A percentile compares a stretch with the other conserved stretches of the same genome.
Evolutionary conservation across 2,113 vertebrate genomes (phyloP).

Genomic region (Pterocles burchelli): DNA sequence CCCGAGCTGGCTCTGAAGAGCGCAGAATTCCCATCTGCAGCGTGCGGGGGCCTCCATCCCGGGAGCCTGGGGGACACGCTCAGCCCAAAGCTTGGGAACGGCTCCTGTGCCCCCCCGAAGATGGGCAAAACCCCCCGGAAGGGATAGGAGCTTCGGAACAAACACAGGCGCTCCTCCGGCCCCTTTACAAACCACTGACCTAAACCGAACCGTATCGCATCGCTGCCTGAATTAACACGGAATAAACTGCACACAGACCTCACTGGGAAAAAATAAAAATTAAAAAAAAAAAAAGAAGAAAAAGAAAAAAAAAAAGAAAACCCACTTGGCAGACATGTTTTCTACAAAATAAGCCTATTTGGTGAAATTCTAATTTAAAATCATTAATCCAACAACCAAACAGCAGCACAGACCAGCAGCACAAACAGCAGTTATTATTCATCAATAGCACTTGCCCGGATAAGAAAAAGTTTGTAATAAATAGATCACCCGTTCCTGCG

Average conservation of each 20-base stretch:
- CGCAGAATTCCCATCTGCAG: neutral
- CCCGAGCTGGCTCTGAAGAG: neutral
- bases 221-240: neutral
- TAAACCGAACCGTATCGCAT: neutral
- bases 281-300: accelerated
- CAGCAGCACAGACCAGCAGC: conserved; percentile 62
- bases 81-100: neutral
- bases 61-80: neutral
- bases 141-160: accelerated
- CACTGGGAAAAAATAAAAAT: accelerated
- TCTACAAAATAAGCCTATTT: neutral
- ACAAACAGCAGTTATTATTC: conserved; percentile 45
- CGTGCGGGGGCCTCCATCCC: neutral
- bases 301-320: accelerated
- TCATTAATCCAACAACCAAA: conserved; percentile 55
- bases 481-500: conserved; percentile 12
- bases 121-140: neutral
- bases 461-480: conserved; percentile 60
- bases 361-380: conserved; percentile 45
- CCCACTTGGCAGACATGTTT: neutral
- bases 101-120: neutral
- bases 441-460: conserved; percentile 28
- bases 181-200: neutral
- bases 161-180: neutral
- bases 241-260: neutral